These are phyloP conservation scores for Teleogryllus occipitalis DNA, from an alignment of 1,140 invertebrate species.

Conservation along the genomic window DNA sequence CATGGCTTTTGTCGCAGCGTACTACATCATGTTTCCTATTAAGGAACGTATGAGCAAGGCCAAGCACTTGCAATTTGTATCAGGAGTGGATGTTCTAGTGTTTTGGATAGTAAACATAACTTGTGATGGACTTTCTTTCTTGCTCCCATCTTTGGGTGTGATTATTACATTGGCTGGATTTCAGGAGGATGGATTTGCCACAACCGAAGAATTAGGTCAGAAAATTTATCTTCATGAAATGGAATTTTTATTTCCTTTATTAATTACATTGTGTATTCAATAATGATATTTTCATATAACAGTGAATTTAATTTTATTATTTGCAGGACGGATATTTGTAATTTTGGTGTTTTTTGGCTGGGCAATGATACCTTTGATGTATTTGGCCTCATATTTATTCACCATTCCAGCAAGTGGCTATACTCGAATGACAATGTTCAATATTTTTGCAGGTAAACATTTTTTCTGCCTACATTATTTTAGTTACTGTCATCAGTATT, in stretches of 20 bases:
- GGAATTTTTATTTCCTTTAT: neutral
- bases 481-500: too few relatives aligned
- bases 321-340: neutral
- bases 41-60: slow-evolving; percentile 50
- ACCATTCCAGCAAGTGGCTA: slow-evolving; percentile 60
- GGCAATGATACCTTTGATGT: slow-evolving; percentile 46
- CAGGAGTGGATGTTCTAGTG: slow-evolving; percentile 44
- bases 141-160: slow-evolving; percentile 6
- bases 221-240: neutral
- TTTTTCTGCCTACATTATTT: neutral
- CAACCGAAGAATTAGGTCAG: slow-evolving; percentile 9
- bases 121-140: slow-evolving; percentile 47
- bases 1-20: slow-evolving; percentile 55
- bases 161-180: slow-evolving; percentile 15
- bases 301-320: neutral
- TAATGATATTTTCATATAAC: too few relatives aligned
- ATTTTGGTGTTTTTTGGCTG: slow-evolving; percentile 38
- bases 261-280: too few relatives aligned
- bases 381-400: slow-evolving; percentile 52
- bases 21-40: slow-evolving; percentile 54
- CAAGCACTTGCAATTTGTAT: slow-evolving; percentile 57
- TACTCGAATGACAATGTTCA: slow-evolving; percentile 55
- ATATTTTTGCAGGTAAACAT: slow-evolving; percentile 11
- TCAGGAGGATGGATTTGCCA: slow-evolving; percentile 13
- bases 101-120: slow-evolving; percentile 40